Conservation (phyloP, 2,888 invertebrate genomes). For the Synergus laeviventris region DNA sequence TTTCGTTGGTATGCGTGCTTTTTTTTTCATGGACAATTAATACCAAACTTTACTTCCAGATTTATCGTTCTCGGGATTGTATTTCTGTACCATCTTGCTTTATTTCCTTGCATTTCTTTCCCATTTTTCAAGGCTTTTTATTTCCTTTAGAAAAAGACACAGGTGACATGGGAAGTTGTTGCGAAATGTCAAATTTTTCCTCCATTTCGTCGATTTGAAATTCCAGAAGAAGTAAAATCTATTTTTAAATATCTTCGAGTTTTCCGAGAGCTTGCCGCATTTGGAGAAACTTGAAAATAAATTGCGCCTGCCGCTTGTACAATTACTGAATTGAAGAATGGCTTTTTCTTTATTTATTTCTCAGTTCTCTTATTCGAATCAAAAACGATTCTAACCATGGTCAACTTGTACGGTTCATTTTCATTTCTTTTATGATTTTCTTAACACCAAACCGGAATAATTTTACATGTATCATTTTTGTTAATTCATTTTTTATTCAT, state of each 20-base stretch:
- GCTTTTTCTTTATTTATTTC: constrained; percentile 62
- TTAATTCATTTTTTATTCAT: not conserved
- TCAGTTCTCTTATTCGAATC: constrained; percentile 51
- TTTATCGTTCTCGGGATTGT: not conserved
- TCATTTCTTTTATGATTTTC: constrained; percentile 38
- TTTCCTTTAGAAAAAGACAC: not conserved
- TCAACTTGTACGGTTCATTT: constrained; percentile 61
- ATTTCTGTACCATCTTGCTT: not conserved
- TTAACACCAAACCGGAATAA: not conserved
- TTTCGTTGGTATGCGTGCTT: too few relatives aligned
- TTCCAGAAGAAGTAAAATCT: not conserved
- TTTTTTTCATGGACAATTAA: not conserved
- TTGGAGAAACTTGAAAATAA: constrained; percentile 51
- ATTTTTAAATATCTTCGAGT: constrained; percentile 53
- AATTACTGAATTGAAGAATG: constrained; percentile 68
- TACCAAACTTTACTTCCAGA: not conserved
- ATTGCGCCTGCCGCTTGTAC: constrained; percentile 70
- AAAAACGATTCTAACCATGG: constrained; percentile 56
- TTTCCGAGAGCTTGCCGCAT: constrained; percentile 61
- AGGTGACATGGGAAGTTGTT: not conserved
- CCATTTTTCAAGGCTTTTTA: not conserved
- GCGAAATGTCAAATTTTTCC: not conserved
- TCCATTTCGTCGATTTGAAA: not conserved
- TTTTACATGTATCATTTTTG: not conserved
- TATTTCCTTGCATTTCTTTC: not conserved